Percentiles rank a stretch among this genome's conserved stretches.
Conservation (phyloP, 2,797 vertebrate genomes). For the Argya squamiceps region DNA sequence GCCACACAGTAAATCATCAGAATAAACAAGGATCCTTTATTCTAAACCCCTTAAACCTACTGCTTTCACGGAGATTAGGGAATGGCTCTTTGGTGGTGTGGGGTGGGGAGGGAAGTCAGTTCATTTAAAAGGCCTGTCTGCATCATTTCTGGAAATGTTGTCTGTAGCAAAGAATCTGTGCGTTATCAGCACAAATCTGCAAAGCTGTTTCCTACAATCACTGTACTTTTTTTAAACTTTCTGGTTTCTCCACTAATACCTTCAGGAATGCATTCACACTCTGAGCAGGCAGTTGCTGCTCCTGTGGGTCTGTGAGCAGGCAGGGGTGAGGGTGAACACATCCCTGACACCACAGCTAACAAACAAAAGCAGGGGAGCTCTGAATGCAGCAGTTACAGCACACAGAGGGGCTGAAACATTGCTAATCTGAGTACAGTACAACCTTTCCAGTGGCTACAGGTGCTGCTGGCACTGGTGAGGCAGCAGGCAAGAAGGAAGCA, state of each 20-base stretch:
- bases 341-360: neutral
- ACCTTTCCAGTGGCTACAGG: neutral
- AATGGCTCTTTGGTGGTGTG: neutral
- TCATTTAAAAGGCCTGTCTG: neutral
- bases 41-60: neutral
- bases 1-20: neutral
- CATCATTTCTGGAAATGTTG: neutral
- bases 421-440: neutral
- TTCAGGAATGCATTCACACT: neutral
- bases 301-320: neutral
- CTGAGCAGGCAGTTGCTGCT: neutral
- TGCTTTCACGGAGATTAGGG: neutral
- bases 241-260: neutral
- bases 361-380: neutral
- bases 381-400: neutral
- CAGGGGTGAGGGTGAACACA: neutral
- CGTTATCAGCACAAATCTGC: neutral
- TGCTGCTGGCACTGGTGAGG: neutral
- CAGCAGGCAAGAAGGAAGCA: neutral
- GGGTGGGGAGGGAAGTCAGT: neutral
- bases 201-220: neutral
- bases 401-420: neutral
- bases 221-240: neutral
- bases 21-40: neutral
- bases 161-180: neutral